These are phyloP conservation scores for Pristionchus pacificus DNA, from an alignment of 1,140 invertebrate genomes.

Conservation along the genomic window DNA sequence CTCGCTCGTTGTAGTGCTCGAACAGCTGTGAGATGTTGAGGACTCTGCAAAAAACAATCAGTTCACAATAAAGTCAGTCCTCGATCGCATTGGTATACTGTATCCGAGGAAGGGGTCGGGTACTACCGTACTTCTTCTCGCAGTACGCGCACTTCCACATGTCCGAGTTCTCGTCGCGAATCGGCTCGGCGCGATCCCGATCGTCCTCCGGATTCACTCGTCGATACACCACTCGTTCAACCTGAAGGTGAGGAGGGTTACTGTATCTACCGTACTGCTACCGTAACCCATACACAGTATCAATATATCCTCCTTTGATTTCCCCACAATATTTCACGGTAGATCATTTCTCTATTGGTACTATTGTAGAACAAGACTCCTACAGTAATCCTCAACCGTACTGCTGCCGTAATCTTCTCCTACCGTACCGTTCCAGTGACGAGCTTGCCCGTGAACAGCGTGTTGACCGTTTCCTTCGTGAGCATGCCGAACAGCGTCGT, in stretches of 20 bases:
- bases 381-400: no score
- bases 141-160: not conserved
- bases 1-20: slow-evolving; percentile 57
- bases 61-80: no score
- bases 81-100: no score
- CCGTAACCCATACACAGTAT: no score
- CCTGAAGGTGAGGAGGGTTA: not conserved
- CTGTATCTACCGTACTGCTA: no score
- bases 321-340: no score
- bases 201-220: not conserved
- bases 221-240: not conserved
- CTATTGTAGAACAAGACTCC: no score
- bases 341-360: no score
- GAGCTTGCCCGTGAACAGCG: slow-evolving; percentile 85
- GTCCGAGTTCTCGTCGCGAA: not conserved
- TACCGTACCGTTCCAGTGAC: slow-evolving; percentile 60
- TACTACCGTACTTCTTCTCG: not conserved
- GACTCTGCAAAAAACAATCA: no score
- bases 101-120: slow-evolving; percentile 56
- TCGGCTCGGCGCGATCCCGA: not conserved
- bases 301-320: no score
- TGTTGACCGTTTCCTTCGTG: slow-evolving; percentile 91
- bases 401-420: no score
- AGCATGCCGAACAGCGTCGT: slow-evolving; percentile 90
- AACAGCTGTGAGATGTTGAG: slow-evolving; percentile 81